Conservation (phyloP, 2,888 invertebrate species). For the Apotomis capreana region DNA sequence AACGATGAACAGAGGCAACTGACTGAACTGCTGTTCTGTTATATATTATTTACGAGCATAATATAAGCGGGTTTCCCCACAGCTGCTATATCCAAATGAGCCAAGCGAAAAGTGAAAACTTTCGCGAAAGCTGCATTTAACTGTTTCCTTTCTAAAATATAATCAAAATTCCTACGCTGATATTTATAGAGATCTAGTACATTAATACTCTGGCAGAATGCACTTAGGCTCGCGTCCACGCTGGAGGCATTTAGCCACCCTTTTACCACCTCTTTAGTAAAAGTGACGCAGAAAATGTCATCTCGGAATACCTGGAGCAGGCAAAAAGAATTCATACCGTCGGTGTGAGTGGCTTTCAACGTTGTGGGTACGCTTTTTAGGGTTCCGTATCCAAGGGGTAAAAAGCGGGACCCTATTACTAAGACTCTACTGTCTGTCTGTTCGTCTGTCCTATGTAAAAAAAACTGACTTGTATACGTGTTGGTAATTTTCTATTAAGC, state of each 20-base stretch:
- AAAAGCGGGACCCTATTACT: too few species aligned
- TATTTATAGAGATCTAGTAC: neutral
- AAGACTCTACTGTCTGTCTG: too few species aligned
- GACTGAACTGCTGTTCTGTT: too few species aligned
- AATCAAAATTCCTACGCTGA: neutral
- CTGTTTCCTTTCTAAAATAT: neutral
- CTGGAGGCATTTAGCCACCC: slow-evolving; percentile 34
- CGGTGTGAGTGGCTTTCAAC: slow-evolving; percentile 10
- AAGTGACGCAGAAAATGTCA: slow-evolving; percentile 37
- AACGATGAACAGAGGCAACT: too few species aligned
- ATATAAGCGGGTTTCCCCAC: too few species aligned
- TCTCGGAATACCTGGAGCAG: slow-evolving; percentile 26
- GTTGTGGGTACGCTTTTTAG: neutral
- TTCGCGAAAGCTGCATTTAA: too few species aligned
- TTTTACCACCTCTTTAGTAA: slow-evolving; percentile 30
- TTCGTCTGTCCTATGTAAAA: too few species aligned
- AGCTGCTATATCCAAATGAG: too few species aligned
- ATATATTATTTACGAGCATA: too few species aligned
- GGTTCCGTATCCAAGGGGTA: too few species aligned
- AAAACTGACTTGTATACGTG: too few species aligned
- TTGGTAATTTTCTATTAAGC: neutral
- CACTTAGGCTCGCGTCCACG: slow-evolving; percentile 32
- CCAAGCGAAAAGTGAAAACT: too few species aligned
- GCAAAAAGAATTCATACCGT: slow-evolving; percentile 11
- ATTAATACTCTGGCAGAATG: slow-evolving; percentile 19